phyloP scores from a whole-genome alignment of 2,113 vertebrate species.

The Oxyruncus cristatus region DNA sequence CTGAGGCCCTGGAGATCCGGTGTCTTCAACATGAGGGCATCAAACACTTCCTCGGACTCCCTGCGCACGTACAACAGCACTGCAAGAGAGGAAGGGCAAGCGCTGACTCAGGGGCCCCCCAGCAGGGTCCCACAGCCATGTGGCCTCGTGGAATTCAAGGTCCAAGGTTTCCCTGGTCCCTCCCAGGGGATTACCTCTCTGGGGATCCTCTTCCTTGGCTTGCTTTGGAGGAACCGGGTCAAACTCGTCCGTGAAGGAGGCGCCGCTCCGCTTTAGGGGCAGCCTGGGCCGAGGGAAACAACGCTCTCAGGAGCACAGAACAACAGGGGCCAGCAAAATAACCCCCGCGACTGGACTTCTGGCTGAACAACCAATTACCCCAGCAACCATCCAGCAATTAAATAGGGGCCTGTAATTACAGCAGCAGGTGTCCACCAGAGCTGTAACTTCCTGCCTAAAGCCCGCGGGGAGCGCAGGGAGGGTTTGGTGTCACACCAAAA shows the following conservation, averaged over 20 bases:
- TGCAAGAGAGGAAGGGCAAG: slow-evolving; percentile 45
- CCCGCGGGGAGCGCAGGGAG: not conserved
- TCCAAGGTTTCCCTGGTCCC: not conserved
- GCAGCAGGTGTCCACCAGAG: not conserved
- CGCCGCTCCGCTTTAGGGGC: slow-evolving; percentile 81
- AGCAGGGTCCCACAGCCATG: fast-evolving
- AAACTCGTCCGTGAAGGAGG: slow-evolving; percentile 78
- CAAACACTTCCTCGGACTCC: slow-evolving; percentile 90
- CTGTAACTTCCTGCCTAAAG: not conserved
- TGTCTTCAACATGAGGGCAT: slow-evolving; percentile 94
- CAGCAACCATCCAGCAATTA: not conserved
- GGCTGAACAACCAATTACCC: not conserved
- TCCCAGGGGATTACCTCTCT: slow-evolving; percentile 80
- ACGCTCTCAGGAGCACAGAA: not conserved
- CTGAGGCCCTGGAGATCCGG: slow-evolving; percentile 89
- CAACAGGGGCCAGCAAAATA: not conserved
- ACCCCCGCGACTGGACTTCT: not conserved
- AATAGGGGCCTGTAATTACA: not conserved
- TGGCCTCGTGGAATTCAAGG: fast-evolving
- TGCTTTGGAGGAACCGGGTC: slow-evolving; percentile 80
- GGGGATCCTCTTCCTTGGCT: slow-evolving; percentile 81
- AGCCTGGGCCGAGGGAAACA: slow-evolving; percentile 61
- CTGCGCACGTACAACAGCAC: slow-evolving; percentile 92
- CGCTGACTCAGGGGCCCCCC: fast-evolving
- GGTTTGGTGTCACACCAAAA: not conserved